phyloP scores from a whole-genome alignment of 2,888 invertebrate species.

The Nemapogon koenigi region DNA sequence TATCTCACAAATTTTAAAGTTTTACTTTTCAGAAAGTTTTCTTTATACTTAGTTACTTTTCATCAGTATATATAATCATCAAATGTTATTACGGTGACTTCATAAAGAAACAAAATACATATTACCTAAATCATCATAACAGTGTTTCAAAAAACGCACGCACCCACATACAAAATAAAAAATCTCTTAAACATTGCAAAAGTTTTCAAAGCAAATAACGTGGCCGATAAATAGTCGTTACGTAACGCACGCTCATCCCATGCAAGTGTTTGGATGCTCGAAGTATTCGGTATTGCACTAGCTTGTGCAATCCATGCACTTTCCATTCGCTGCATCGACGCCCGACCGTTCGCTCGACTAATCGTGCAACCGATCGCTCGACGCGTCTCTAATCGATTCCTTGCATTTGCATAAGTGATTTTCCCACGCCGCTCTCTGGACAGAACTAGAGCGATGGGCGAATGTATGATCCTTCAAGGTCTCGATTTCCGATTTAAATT shows the following conservation, averaged over 20 bases:
- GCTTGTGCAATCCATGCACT: conserved; percentile 14
- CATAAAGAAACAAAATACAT: too few relatives aligned
- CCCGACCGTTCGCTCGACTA: conserved; percentile 19
- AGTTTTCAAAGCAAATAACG: too few relatives aligned
- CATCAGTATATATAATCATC: too few relatives aligned
- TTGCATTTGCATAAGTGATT: conserved; percentile 50
- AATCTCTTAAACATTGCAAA: too few relatives aligned
- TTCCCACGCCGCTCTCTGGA: conserved; percentile 54
- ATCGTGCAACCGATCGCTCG: conserved; percentile 24
- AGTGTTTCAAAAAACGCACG: too few relatives aligned
- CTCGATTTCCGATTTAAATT: conserved; percentile 1
- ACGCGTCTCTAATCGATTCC: conserved; percentile 46
- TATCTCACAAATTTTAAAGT: too few relatives aligned
- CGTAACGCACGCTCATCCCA: conserved; percentile 1
- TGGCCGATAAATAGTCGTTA: too few relatives aligned
- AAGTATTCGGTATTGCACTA: conserved; percentile 3
- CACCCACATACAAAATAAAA: too few relatives aligned
- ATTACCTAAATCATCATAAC: too few relatives aligned
- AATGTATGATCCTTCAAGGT: conserved; percentile 48
- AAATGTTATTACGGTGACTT: too few relatives aligned
- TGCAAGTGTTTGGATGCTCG: not conserved
- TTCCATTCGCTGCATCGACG: conserved; percentile 9
- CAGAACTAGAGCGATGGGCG: conserved; percentile 42
- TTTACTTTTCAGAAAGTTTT: too few relatives aligned
- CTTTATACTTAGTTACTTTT: too few relatives aligned